Conservation (phyloP, 2,797 vertebrate genomes). For the Catharus ustulatus region DNA sequence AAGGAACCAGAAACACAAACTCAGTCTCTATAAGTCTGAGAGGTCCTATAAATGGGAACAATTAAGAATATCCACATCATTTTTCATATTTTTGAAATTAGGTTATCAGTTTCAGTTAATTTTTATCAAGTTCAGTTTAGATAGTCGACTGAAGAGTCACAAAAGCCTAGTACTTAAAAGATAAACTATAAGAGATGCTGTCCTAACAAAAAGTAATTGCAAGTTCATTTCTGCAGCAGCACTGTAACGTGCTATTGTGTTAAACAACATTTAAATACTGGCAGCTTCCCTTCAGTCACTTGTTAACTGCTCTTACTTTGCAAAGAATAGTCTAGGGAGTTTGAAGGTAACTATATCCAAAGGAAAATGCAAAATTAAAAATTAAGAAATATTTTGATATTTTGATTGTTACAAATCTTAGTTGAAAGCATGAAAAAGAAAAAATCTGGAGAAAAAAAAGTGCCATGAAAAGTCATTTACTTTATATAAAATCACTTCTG, state of each 20-base stretch:
- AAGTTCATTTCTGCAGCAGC: not conserved
- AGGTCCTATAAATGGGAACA: not conserved
- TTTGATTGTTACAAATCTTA: not conserved
- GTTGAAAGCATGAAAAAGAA: not conserved
- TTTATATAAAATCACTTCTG: not conserved
- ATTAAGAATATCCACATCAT: not conserved
- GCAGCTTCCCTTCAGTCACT: not conserved
- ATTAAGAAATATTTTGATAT: not conserved
- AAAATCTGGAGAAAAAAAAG: not conserved
- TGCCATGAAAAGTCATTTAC: not conserved
- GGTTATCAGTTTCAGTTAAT: not conserved
- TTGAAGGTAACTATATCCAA: not conserved
- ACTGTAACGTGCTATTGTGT: not conserved
- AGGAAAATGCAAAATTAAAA: not conserved
- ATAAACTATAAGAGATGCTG: not conserved
- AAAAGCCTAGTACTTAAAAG: not conserved
- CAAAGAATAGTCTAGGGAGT: not conserved
- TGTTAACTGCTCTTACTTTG: not conserved
- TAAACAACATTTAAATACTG: not conserved
- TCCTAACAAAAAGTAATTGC: not conserved
- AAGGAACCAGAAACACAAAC: not conserved
- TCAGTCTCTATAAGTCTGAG: not conserved
- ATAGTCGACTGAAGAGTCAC: not conserved
- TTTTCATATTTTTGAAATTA: not conserved
- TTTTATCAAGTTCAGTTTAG: not conserved